Conservation (phyloP, 2,113 vertebrate genomes). For the Labeo catla region DNA sequence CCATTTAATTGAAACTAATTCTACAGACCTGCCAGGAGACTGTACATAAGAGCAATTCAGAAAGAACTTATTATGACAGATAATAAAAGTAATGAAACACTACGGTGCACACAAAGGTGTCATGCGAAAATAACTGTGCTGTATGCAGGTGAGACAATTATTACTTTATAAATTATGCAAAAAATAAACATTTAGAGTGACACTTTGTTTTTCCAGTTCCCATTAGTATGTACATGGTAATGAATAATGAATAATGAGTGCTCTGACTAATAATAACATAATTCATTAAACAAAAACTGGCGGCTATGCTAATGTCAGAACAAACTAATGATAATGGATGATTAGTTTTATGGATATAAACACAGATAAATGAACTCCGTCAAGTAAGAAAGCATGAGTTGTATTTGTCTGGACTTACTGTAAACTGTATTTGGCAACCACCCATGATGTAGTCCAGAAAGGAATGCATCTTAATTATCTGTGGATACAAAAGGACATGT, state of each 20-base stretch:
- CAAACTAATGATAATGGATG: neutral
- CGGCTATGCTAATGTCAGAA: neutral
- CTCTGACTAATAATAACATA: slow-evolving; percentile 27
- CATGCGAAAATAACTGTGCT: slow-evolving; percentile 5
- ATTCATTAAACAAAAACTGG: neutral
- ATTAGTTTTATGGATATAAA: neutral
- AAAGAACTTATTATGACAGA: neutral
- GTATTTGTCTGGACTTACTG: slow-evolving; percentile 79
- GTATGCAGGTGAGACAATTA: slow-evolving; percentile 19
- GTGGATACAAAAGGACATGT: slow-evolving; percentile 49
- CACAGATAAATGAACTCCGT: neutral
- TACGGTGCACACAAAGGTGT: neutral
- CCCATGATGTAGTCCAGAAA: slow-evolving; percentile 99
- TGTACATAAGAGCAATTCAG: neutral
- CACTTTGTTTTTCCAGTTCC: slow-evolving; percentile 15
- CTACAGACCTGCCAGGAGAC: neutral
- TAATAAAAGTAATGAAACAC: neutral
- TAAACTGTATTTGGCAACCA: slow-evolving; percentile 99
- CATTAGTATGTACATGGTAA: slow-evolving; percentile 22
- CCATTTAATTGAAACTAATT: neutral
- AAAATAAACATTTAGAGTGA: slow-evolving; percentile 10
- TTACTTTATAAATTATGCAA: slow-evolving; percentile 6
- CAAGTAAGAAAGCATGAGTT: neutral
- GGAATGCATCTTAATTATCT: slow-evolving; percentile 99
- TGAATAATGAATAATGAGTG: slow-evolving; percentile 24